Evolutionary conservation across 2,797 vertebrate genomes (phyloP).

Genomic region (Pelobates cultripes): DNA sequence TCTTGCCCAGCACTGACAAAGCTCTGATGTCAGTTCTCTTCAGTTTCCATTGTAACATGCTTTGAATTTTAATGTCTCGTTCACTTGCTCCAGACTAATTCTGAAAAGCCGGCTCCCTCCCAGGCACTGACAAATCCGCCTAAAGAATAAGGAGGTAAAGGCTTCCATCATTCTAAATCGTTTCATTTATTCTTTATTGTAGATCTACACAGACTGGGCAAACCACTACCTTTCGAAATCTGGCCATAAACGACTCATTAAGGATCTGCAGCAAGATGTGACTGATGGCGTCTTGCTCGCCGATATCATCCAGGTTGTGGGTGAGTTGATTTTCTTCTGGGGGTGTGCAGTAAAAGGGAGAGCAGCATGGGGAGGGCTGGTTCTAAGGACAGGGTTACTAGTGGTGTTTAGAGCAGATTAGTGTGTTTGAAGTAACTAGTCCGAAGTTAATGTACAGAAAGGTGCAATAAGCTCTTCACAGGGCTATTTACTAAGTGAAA

Average conservation of each 20-base stretch:
- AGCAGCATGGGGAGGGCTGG: too few relatives aligned
- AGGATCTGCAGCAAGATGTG: conserved; percentile 95
- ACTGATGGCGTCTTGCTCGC: conserved; percentile 93
- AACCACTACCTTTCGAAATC: conserved; percentile 97
- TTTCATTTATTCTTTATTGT: conserved; percentile 54
- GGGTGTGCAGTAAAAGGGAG: too few relatives aligned
- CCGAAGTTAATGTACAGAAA: too few relatives aligned
- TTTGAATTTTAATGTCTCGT: conserved; percentile 79
- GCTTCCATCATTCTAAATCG: conserved; percentile 3
- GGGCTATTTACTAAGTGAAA: too few relatives aligned
- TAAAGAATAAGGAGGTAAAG: conserved; percentile 43
- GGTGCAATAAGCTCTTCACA: too few relatives aligned
- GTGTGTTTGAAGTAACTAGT: too few relatives aligned
- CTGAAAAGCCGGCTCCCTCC: too few relatives aligned
- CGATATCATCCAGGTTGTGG: conserved; percentile 97
- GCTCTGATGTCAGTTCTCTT: too few relatives aligned
- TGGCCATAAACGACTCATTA: conserved; percentile 94
- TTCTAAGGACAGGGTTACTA: too few relatives aligned
- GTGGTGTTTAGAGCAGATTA: too few relatives aligned
- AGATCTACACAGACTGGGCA: conserved; percentile 99
- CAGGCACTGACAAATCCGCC: neutral
- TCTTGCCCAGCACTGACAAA: neutral
- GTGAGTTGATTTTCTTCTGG: conserved; percentile 70
- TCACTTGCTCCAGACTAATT: conserved; percentile 61
- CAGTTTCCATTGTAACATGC: conserved; percentile 70